phyloP scores from a whole-genome alignment of 2,797 vertebrate species.

The Vespertilio murinus region DNA sequence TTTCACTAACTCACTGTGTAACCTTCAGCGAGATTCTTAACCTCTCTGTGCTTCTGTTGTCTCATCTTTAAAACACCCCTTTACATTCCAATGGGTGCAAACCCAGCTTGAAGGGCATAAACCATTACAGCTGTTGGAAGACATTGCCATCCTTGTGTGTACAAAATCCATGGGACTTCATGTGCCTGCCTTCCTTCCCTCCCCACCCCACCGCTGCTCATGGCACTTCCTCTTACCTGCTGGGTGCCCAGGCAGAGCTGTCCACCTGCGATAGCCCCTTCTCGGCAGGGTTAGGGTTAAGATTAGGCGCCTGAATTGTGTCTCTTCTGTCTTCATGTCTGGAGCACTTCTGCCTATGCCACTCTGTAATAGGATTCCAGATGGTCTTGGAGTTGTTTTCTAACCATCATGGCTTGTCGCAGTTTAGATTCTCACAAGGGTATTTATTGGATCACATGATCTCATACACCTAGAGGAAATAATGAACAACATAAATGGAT shows the following conservation, averaged over 20 bases:
- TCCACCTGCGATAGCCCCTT: background rate
- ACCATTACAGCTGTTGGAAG: background rate
- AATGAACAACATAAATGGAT: too few species aligned
- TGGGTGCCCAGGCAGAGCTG: too few species aligned
- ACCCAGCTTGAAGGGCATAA: background rate
- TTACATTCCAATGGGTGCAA: background rate
- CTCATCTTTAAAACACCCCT: background rate
- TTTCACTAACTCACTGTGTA: background rate
- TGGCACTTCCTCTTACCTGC: background rate
- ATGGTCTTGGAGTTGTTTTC: too few species aligned
- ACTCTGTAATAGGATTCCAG: too few species aligned
- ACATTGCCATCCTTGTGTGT: background rate
- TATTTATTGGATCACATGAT: too few species aligned
- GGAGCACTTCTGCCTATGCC: too few species aligned
- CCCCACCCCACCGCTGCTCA: background rate
- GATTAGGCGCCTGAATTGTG: background rate
- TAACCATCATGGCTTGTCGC: too few species aligned
- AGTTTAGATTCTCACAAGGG: too few species aligned
- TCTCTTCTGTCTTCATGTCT: too few species aligned
- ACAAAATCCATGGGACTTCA: background rate
- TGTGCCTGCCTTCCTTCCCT: background rate
- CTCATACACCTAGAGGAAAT: too few species aligned
- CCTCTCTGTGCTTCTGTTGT: conserved; percentile 33
- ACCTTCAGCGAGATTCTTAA: background rate
- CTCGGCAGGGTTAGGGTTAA: background rate